A percentile compares a stretch with the other conserved stretches of the same genome.
Conservation (phyloP, 2,113 vertebrate species). For the Dryoscopus gambensis region DNA sequence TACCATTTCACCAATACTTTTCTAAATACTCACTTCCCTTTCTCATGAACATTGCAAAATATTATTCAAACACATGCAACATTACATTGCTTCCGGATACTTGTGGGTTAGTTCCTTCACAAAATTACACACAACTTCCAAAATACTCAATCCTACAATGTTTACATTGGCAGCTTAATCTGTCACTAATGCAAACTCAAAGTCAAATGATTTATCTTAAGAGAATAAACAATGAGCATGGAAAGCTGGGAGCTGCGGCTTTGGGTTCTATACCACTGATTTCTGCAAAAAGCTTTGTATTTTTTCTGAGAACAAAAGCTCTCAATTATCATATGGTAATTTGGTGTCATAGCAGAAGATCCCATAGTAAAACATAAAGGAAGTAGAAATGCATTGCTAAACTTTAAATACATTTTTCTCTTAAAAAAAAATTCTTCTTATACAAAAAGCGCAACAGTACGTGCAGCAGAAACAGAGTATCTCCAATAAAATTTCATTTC, state of each 20-base stretch:
- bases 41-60: constrained; percentile 56
- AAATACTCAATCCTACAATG: constrained; percentile 2
- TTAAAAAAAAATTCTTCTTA: background rate
- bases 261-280: background rate
- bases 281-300: background rate
- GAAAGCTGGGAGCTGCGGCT: background rate
- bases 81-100: background rate
- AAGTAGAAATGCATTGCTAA: background rate
- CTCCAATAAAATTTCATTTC: background rate
- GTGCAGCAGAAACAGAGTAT: background rate
- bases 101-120: background rate
- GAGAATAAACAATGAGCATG: background rate
- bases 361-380: background rate
- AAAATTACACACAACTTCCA: constrained; percentile 9
- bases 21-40: constrained; percentile 55
- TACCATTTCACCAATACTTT: constrained; percentile 15
- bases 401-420: background rate
- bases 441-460: background rate
- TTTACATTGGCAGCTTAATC: constrained; percentile 27
- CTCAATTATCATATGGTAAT: background rate
- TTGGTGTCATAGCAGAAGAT: background rate
- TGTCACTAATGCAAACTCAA: constrained; percentile 6
- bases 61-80: background rate
- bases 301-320: background rate
- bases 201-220: background rate